phyloP scores from a whole-genome alignment of 2,797 vertebrate genomes.

The Cynodonichthys magdalenae region DNA sequence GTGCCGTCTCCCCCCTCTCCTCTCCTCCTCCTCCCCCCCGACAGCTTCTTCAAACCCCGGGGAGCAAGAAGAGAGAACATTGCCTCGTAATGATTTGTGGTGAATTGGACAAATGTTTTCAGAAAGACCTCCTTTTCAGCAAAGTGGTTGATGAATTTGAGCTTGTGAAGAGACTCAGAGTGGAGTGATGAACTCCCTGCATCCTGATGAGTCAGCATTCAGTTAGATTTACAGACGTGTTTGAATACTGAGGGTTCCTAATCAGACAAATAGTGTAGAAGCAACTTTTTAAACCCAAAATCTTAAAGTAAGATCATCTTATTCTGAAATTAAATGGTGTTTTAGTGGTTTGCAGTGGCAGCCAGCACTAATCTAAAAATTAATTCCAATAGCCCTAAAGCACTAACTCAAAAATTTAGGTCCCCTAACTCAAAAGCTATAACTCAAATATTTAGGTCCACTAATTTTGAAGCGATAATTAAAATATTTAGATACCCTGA shows the following conservation, averaged over 20 bases:
- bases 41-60: slow-evolving; percentile 79
- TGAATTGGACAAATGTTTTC: slow-evolving; percentile 83
- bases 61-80: slow-evolving; percentile 72
- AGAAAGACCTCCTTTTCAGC: slow-evolving; percentile 66
- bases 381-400: too few relatives aligned
- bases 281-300: too few relatives aligned
- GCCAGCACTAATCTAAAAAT: too few relatives aligned
- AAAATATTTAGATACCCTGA: too few relatives aligned
- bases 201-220: background rate
- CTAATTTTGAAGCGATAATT: too few relatives aligned
- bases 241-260: background rate
- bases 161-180: slow-evolving; percentile 15
- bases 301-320: too few relatives aligned
- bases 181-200: background rate
- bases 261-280: background rate
- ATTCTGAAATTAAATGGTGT: too few relatives aligned
- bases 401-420: too few relatives aligned
- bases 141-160: slow-evolving; percentile 67
- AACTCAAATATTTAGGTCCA: too few relatives aligned
- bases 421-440: too few relatives aligned
- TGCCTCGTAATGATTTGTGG: slow-evolving; percentile 82
- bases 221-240: background rate
- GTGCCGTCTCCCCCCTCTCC: slow-evolving; percentile 40
- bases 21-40: slow-evolving; percentile 44
- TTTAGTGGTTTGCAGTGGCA: too few relatives aligned